Conservation (phyloP, 2,888 invertebrate species). For the Dioctria linearis region DNA sequence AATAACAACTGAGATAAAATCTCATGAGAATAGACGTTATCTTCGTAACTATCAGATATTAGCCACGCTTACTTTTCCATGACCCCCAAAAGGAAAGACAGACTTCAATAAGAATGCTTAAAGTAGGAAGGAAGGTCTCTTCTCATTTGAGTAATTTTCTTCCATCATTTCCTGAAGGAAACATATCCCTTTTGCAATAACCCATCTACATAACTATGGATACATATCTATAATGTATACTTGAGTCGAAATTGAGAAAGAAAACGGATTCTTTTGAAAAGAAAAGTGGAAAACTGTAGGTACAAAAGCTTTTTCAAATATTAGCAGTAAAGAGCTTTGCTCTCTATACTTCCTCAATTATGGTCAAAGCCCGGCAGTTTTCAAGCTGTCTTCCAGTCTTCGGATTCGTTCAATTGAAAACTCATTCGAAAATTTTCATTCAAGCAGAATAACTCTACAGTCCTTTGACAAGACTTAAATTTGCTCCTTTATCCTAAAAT, state of each 20-base stretch:
- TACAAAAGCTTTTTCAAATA: slow-evolving; percentile 27
- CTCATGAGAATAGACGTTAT: slow-evolving; percentile 7
- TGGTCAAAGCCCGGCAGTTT: background rate
- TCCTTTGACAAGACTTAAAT: slow-evolving; percentile 41
- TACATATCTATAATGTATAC: background rate
- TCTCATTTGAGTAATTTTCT: slow-evolving; percentile 32
- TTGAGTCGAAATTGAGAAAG: background rate
- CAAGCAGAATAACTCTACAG: slow-evolving; percentile 40
- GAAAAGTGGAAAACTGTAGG: slow-evolving; percentile 30
- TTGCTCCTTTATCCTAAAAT: slow-evolving; percentile 29
- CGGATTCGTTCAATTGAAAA: slow-evolving; percentile 31
- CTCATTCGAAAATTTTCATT: slow-evolving; percentile 44
- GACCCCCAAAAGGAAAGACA: slow-evolving; percentile 10
- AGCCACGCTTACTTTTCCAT: slow-evolving; percentile 22
- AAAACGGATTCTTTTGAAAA: background rate
- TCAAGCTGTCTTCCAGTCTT: background rate
- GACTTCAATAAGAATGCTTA: slow-evolving; percentile 9
- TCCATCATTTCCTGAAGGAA: slow-evolving; percentile 35
- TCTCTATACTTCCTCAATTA: slow-evolving; percentile 46
- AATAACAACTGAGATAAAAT: background rate
- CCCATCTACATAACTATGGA: background rate
- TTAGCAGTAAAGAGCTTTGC: slow-evolving; percentile 30
- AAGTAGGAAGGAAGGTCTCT: slow-evolving; percentile 11
- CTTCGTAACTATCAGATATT: background rate
- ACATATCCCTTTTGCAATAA: slow-evolving; percentile 12